These are phyloP conservation scores for Melinaea marsaeus DNA, from an alignment of 2,888 invertebrate genomes.

Conservation along the genomic window DNA sequence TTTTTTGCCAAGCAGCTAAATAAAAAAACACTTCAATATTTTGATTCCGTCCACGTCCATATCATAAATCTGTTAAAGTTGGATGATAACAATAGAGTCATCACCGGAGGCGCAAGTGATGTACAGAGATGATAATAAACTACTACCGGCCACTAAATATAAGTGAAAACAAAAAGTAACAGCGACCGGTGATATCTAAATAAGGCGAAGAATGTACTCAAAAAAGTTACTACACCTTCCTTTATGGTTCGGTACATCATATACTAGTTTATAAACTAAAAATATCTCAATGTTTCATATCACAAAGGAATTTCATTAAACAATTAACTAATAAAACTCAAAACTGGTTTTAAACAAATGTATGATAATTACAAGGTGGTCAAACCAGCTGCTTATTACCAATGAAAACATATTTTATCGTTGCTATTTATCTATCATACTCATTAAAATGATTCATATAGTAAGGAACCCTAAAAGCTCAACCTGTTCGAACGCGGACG, in stretches of 20 bases:
- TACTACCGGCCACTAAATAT: conserved; percentile 38
- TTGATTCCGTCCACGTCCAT: background rate
- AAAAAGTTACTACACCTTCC: conserved; percentile 14
- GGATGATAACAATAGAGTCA: conserved; percentile 21
- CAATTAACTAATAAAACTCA: too few relatives aligned
- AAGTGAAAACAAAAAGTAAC: conserved; percentile 34
- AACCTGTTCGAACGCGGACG: conserved; percentile 32
- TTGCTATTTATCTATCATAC: too few relatives aligned
- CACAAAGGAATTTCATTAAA: too few relatives aligned
- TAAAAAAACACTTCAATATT: too few relatives aligned
- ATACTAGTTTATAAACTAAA: too few relatives aligned
- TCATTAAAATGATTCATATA: too few relatives aligned
- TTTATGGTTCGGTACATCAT: conserved; percentile 17
- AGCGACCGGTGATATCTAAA: conserved; percentile 34
- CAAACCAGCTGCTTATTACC: too few relatives aligned
- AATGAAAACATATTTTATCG: too few relatives aligned
- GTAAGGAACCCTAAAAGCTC: conserved; percentile 3
- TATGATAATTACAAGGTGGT: too few relatives aligned
- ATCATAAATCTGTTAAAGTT: background rate
- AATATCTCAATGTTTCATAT: too few relatives aligned
- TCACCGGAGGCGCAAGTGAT: conserved; percentile 3
- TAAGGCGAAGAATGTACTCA: conserved; percentile 32
- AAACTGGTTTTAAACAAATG: too few relatives aligned
- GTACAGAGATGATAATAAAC: conserved; percentile 35
- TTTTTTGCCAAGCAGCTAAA: too few relatives aligned